Percentiles rank a stretch among this genome's conserved stretches.
phyloP scores from a whole-genome alignment of 2,113 vertebrate species.

The Camelus bactrianus region DNA sequence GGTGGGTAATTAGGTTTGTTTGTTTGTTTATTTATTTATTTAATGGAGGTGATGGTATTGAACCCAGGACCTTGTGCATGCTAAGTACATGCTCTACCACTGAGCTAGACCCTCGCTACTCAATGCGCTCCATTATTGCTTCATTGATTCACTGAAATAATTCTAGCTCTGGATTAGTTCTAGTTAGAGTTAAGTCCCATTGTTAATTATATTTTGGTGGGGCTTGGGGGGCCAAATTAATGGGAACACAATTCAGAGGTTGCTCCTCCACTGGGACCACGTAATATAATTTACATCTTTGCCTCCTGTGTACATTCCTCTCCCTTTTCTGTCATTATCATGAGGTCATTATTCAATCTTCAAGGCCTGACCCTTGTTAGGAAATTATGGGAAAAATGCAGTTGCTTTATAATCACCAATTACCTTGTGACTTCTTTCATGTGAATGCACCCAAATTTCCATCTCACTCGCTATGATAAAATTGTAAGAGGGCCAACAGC shows the following conservation, averaged over 20 bases:
- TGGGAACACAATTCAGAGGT: neutral
- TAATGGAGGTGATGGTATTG: no score
- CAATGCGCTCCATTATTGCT: neutral
- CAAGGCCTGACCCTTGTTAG: neutral
- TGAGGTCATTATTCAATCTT: neutral
- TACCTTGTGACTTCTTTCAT: neutral
- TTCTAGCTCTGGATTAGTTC: neutral
- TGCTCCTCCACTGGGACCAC: neutral
- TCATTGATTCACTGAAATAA: neutral
- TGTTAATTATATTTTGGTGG: neutral
- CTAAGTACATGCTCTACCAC: no score
- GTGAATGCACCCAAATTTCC: neutral
- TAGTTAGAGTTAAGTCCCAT: neutral
- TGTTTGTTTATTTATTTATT: no score
- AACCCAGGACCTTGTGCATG: no score
- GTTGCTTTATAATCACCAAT: neutral
- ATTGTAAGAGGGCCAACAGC: neutral
- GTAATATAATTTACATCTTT: neutral
- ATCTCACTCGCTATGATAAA: neutral
- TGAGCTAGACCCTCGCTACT: no score
- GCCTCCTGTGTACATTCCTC: neutral
- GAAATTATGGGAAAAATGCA: constrained; percentile 1
- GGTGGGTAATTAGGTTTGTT: no score
- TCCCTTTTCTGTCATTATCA: neutral
- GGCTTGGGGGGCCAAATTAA: neutral